Percentiles rank a stretch among this genome's conserved stretches.
Evolutionary conservation across 1,140 invertebrate species (phyloP).

Genomic region (Pteromalus puparum): DNA sequence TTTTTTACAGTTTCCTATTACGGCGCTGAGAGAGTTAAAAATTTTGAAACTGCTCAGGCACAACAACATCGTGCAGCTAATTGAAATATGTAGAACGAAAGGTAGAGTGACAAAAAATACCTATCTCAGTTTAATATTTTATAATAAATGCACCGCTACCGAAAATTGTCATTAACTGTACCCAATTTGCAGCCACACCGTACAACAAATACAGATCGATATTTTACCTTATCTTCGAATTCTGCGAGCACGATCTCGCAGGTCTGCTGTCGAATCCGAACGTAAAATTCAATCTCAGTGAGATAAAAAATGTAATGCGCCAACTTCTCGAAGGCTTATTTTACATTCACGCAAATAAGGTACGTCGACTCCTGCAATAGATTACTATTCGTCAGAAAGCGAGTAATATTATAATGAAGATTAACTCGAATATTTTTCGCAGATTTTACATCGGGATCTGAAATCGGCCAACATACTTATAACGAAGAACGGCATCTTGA

Average conservation of each 20-base stretch:
- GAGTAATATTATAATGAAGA: too few relatives aligned
- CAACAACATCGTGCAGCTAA: too few relatives aligned
- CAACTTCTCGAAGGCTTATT: conserved; percentile 97
- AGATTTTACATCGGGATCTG: conserved; percentile 95
- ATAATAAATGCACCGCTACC: neutral
- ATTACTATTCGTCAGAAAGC: conserved; percentile 6
- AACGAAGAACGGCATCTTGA: conserved; percentile 94
- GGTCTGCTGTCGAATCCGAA: conserved; percentile 96
- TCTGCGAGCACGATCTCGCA: conserved; percentile 99
- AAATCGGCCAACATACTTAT: conserved; percentile 99
- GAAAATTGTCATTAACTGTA: neutral
- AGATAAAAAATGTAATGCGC: conserved; percentile 99
- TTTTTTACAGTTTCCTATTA: too few relatives aligned
- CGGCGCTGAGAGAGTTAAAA: too few relatives aligned
- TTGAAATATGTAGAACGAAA: too few relatives aligned
- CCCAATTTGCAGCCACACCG: conserved; percentile 83
- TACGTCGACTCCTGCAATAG: conserved; percentile 62
- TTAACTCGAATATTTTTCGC: conserved; percentile 59
- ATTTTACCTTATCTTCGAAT: conserved; percentile 99
- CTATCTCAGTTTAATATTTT: neutral
- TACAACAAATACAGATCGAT: conserved; percentile 93
- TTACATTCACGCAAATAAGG: conserved; percentile 97
- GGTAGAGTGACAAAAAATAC: too few relatives aligned
- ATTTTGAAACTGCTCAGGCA: too few relatives aligned
- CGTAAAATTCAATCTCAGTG: conserved; percentile 96